Conservation (phyloP, 2,888 invertebrate species). For the Minunthozetes semirufus region DNA sequence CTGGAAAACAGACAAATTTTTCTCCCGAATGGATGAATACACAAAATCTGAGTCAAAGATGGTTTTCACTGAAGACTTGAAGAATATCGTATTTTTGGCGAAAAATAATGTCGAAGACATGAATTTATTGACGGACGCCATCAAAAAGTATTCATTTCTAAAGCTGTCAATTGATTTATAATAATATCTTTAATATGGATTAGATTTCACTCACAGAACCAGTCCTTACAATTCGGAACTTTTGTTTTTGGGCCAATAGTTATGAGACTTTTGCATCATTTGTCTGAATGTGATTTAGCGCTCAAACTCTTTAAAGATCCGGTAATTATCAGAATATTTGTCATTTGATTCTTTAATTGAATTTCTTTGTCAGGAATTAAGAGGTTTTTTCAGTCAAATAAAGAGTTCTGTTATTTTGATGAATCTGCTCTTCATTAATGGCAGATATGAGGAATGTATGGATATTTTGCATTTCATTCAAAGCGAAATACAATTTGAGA, state of each 20-base stretch:
- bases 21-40: slow-evolving; percentile 63
- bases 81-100: slow-evolving; percentile 67
- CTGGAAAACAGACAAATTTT: slow-evolving; percentile 57
- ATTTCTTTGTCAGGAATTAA: slow-evolving; percentile 53
- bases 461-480: slow-evolving; percentile 59
- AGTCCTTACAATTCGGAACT: slow-evolving; percentile 66
- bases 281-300: slow-evolving; percentile 63
- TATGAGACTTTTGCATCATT: slow-evolving; percentile 67
- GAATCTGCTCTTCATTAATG: slow-evolving; percentile 63
- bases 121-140: slow-evolving; percentile 60
- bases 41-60: slow-evolving; percentile 54
- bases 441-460: slow-evolving; percentile 61
- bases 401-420: slow-evolving; percentile 61
- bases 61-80: slow-evolving; percentile 77
- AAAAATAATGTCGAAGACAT: slow-evolving; percentile 58
- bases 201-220: slow-evolving; percentile 64
- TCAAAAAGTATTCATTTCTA: slow-evolving; percentile 57
- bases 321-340: slow-evolving; percentile 46
- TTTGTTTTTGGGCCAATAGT: slow-evolving; percentile 74
- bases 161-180: neutral
- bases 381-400: slow-evolving; percentile 66
- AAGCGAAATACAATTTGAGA: slow-evolving; percentile 57
- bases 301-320: slow-evolving; percentile 48
- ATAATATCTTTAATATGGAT: no score
- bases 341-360: slow-evolving; percentile 5